Base-by-base conservation (phyloP, 1,140 invertebrate species). In the Condylostylus longicornis region DNA sequence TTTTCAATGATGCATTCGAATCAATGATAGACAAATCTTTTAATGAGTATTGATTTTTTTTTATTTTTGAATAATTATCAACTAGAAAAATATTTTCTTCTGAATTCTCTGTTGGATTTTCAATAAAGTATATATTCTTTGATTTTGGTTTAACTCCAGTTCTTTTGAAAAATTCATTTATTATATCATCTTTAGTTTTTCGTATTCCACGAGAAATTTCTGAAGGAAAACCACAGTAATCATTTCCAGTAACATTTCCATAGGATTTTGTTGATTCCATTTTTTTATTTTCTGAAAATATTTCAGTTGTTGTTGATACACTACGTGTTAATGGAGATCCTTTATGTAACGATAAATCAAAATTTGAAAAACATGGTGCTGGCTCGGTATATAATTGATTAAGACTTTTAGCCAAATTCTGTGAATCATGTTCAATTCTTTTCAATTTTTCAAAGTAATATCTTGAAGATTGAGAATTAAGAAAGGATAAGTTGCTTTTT, bases 301-400 rank as follows among this genome's bases (percentile, higher is more conserved):
- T 57, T 5, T 60, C 57, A 5, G 57, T 60, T 10, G 56, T 50
- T 8, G 57, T 59, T 9, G 56, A 59, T 2, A 60, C 50, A 19
- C 57, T 59, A 2, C 57, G 54, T 18, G 57, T 60, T 5, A 60
- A 35, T 0, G 57, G 57, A 37, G 54, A 60, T 34, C 57, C 57
- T 20, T 53, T 49, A n/a, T n/a, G n/a, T n/a, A n/a, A n/a, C n/a
- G n/a, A n/a, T n/a, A n/a, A n/a, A n/a, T n/a, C n/a, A n/a, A 31
- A 18, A 21, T 18, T n/a, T n/a, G n/a, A n/a, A n/a, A 17, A 14
- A 27, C 4, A 4, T 21, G 37, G 22, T n/a, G 36, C 17, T n/a
- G 44, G 40, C 28, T 55, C 54, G 4, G 50, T 43, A 43, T 55
- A 56, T 4, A 60, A 51, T 41, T 59, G 54, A 20, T 60, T 60